Percentiles rank a stretch among this genome's conserved stretches.
Evolutionary conservation across 1,140 invertebrate species (phyloP).

Genomic region (Dendroctonus ponderosae): DNA sequence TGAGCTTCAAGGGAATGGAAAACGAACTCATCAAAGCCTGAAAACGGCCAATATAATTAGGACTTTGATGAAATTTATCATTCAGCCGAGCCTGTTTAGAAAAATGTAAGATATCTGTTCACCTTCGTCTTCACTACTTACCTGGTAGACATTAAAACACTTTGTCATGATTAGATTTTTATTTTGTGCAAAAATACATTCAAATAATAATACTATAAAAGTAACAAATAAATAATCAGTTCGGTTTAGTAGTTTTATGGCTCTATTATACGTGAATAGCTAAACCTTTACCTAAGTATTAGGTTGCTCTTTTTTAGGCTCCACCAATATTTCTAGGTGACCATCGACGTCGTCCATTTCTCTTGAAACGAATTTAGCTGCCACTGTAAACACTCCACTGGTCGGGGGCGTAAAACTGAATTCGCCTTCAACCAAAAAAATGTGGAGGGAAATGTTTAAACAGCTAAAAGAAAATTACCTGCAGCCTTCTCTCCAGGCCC

Average conservation of each 20-base stretch:
- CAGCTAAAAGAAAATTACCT: slow-evolving; percentile 38
- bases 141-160: no score
- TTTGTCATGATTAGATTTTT: no score
- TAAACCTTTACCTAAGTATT: no score
- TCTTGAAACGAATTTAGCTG: slow-evolving; percentile 77
- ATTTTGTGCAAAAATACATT: not conserved
- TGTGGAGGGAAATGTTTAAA: not conserved
- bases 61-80: no score
- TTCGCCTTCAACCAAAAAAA: slow-evolving; percentile 45
- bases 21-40: no score
- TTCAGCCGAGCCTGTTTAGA: no score
- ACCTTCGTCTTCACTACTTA: no score
- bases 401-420: slow-evolving; percentile 72
- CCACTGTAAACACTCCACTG: slow-evolving; percentile 71
- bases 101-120: no score
- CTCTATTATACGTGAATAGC: slow-evolving; percentile 3
- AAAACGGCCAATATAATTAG: no score
- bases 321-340: slow-evolving; percentile 63
- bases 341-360: slow-evolving; percentile 83
- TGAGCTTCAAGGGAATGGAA: no score
- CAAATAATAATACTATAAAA: not conserved
- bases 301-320: slow-evolving; percentile 43
- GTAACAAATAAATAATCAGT: not conserved
- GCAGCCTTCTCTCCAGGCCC: slow-evolving; percentile 63
- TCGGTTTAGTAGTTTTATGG: not conserved